Conservation (phyloP, 2,797 vertebrate genomes). For the Tangara arthus region DNA sequence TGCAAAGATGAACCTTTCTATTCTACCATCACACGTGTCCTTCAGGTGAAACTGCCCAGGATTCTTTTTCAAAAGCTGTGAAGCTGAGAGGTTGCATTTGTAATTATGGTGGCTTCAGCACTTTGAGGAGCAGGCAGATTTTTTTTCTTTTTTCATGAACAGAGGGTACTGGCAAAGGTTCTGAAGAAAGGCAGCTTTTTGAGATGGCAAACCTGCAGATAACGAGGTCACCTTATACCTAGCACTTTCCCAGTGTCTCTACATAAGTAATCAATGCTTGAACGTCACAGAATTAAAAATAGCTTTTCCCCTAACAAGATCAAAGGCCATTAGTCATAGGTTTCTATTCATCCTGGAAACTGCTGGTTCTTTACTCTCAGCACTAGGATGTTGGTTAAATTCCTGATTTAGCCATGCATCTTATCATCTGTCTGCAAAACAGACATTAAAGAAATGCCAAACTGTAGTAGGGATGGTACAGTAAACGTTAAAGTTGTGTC, state of each 20-base stretch:
- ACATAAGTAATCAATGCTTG: constrained; percentile 30
- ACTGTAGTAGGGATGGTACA: background rate
- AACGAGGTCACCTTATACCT: background rate
- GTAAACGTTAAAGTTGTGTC: background rate
- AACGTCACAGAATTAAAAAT: constrained; percentile 54
- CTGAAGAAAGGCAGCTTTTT: background rate
- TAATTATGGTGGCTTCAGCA: background rate
- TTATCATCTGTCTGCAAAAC: background rate
- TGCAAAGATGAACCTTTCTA: background rate
- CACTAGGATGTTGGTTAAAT: background rate
- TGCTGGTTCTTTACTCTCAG: background rate
- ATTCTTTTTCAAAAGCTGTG: background rate
- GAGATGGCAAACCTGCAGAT: background rate
- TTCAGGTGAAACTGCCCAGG: background rate
- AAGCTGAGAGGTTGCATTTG: background rate
- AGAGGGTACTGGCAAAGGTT: background rate
- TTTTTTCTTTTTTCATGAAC: background rate
- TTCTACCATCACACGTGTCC: background rate
- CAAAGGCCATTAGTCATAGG: constrained; percentile 41
- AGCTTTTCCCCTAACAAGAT: constrained; percentile 3
- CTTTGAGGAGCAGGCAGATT: background rate
- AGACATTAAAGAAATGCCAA: background rate
- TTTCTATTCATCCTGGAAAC: constrained; percentile 5
- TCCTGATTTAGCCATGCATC: background rate
- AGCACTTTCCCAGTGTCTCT: background rate